These are phyloP conservation scores for Erpetoichthys calabaricus DNA, from an alignment of 2,797 vertebrate genomes.

Conservation along the genomic window DNA sequence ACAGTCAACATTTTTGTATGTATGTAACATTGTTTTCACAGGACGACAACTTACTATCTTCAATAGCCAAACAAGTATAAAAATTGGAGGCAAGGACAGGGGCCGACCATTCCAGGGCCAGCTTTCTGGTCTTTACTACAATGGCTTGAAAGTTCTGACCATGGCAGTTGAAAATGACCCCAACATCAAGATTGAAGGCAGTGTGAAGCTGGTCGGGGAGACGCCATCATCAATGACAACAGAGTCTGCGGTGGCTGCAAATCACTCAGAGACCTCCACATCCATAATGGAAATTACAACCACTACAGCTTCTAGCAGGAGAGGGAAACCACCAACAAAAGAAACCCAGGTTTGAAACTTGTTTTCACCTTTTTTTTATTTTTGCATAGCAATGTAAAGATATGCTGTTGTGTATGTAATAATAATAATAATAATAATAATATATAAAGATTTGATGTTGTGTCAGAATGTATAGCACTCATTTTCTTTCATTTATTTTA, in stretches of 20 bases:
- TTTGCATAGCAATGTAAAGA: neutral
- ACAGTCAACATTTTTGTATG: slow-evolving; percentile 76
- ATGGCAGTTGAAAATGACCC: slow-evolving; percentile 93
- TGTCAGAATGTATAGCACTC: too few species aligned
- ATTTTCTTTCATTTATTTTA: too few species aligned
- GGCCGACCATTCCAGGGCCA: slow-evolving; percentile 94
- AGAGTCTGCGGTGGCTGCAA: slow-evolving; percentile 85
- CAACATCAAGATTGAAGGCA: slow-evolving; percentile 89
- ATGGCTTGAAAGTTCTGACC: slow-evolving; percentile 97
- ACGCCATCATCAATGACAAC: slow-evolving; percentile 92
- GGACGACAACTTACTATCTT: slow-evolving; percentile 99
- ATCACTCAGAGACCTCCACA: slow-evolving; percentile 88
- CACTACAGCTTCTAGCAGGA: slow-evolving; percentile 75
- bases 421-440: too few species aligned
- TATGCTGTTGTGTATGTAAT: too few species aligned
- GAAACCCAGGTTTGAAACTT: slow-evolving; percentile 72
- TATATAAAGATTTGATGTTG: too few species aligned
- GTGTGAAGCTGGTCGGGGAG: slow-evolving; percentile 91
- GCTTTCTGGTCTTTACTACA: slow-evolving; percentile 98
- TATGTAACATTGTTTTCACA: slow-evolving; percentile 88
- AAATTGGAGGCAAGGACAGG: slow-evolving; percentile 91
- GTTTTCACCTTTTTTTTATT: neutral
- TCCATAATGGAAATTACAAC: slow-evolving; percentile 95
- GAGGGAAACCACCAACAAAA: slow-evolving; percentile 77
- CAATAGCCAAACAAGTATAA: slow-evolving; percentile 98